These are phyloP conservation scores for Stomorhina lunata DNA, from an alignment of 2,888 invertebrate genomes.

Conservation along the genomic window DNA sequence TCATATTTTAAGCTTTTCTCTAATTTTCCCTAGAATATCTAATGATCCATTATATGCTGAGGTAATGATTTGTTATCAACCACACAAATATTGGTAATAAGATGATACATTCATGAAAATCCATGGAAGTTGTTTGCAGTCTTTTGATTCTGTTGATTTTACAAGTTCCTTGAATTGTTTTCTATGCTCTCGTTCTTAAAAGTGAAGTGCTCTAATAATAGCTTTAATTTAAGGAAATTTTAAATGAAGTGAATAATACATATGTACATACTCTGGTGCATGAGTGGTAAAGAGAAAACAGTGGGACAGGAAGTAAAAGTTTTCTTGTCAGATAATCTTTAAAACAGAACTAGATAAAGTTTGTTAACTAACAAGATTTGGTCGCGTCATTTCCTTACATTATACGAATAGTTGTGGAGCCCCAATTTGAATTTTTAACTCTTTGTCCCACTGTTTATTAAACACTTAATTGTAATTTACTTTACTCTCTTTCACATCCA, in stretches of 20 bases:
- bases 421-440: background rate
- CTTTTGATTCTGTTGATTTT: background rate
- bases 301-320: background rate
- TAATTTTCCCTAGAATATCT: background rate
- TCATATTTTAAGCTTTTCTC: background rate
- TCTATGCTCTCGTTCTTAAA: background rate
- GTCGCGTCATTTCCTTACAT: too few relatives aligned
- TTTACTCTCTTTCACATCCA: background rate
- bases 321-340: too few relatives aligned
- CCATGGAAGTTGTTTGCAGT: background rate
- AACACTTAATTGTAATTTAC: background rate
- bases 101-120: background rate
- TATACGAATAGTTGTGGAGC: too few relatives aligned
- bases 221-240: conserved; percentile 11
- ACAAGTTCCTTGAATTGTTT: background rate
- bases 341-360: too few relatives aligned
- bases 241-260: background rate
- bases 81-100: background rate
- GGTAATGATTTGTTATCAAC: conserved; percentile 10
- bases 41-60: background rate
- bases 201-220: conserved; percentile 13
- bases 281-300: background rate
- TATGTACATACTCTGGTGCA: too few relatives aligned
- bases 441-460: background rate
- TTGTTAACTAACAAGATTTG: too few relatives aligned